Conservation (phyloP, 2,888 invertebrate species). For the Zaprionus bogoriensis region DNA sequence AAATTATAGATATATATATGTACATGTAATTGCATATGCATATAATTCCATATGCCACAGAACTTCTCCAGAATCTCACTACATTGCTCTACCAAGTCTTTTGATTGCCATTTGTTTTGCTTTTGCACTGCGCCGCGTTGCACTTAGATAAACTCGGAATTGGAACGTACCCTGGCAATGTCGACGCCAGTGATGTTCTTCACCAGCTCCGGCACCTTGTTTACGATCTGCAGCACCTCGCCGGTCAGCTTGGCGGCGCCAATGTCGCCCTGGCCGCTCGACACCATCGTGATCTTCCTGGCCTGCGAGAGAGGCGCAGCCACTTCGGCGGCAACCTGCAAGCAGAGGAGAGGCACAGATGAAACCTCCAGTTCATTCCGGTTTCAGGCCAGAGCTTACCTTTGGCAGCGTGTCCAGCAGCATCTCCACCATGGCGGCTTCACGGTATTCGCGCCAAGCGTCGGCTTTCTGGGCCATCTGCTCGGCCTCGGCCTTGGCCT, state of each 20-base stretch:
- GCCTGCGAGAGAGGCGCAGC: slow-evolving; percentile 97
- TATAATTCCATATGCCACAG: slow-evolving; percentile 25
- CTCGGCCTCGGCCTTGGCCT: slow-evolving; percentile 97
- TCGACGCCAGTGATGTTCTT: slow-evolving; percentile 97
- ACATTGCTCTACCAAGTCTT: slow-evolving; percentile 78
- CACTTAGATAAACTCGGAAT: slow-evolving; percentile 83
- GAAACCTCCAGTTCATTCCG: background rate
- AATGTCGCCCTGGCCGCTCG: slow-evolving; percentile 94
- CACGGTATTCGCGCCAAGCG: slow-evolving; percentile 98
- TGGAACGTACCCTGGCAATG: slow-evolving; percentile 90
- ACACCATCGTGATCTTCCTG: slow-evolving; percentile 98
- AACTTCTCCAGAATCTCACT: slow-evolving; percentile 48
- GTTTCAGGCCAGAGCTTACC: slow-evolving; percentile 84
- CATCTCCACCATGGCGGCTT: slow-evolving; percentile 98
- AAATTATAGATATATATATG: slow-evolving; percentile 28
- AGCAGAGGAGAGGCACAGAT: background rate
- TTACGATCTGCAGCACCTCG: slow-evolving; percentile 96
- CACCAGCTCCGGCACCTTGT: slow-evolving; percentile 95
- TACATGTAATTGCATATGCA: slow-evolving; percentile 32
- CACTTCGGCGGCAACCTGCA: slow-evolving; percentile 96
- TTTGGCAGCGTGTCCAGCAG: slow-evolving; percentile 96
- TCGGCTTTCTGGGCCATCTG: slow-evolving; percentile 99
- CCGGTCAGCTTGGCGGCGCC: slow-evolving; percentile 97
- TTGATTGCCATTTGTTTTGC: slow-evolving; percentile 77
- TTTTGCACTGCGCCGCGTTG: slow-evolving; percentile 11